Evolutionary conservation across 1,140 invertebrate genomes (phyloP), one percentile per base, ranked within the genome.

Genomic region (Trachymyrmex septentrionalis): DNA sequence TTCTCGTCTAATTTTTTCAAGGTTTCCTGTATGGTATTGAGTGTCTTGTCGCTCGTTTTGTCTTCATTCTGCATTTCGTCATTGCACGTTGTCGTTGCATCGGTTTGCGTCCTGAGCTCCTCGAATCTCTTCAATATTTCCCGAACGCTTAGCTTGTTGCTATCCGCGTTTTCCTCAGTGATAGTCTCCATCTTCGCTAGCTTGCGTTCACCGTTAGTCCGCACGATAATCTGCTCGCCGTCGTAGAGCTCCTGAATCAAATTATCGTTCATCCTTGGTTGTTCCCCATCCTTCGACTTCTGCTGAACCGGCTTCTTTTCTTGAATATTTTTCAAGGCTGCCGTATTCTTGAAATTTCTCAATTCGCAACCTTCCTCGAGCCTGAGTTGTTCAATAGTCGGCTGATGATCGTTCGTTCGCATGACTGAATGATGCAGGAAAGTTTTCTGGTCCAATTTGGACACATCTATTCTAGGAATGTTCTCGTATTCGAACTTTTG

Each of bases 121-220:
- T 98, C 97, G 93, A 98, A 98, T 69, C 97, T 96, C 48, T 97
- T 97, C 76, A 98, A 94, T 87, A 98, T 98, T 90, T 97, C 97
- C 88, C 97, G 97, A 48, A 98, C 97, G 82, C 97, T 97, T 85
- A 98, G 96, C 95, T 98, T 97, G 27, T 96, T 97, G 0, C 92
- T 93, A 92, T 97, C 97, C 9, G 95, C 95, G 7, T 96, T 96
- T 89, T 98, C 97, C 92, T 98, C 97, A n/a, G 97, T 96, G 53
- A 98, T 97, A 3, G 97, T 97, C 93, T 97, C 97, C 97, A 98
- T 97, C 90, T 94, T 94, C 0, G 93, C 92, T 53, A 93, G 48
- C 53, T 94, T 95, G n/a, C 93, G 86, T 19, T 94, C 94, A 14
- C 84, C 88, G 66, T 91, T 92, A 69, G 77, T 80, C 0, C 89